These are phyloP conservation scores for Nothocercus julius DNA, from an alignment of 2,113 vertebrate species.

Conservation along the genomic window DNA sequence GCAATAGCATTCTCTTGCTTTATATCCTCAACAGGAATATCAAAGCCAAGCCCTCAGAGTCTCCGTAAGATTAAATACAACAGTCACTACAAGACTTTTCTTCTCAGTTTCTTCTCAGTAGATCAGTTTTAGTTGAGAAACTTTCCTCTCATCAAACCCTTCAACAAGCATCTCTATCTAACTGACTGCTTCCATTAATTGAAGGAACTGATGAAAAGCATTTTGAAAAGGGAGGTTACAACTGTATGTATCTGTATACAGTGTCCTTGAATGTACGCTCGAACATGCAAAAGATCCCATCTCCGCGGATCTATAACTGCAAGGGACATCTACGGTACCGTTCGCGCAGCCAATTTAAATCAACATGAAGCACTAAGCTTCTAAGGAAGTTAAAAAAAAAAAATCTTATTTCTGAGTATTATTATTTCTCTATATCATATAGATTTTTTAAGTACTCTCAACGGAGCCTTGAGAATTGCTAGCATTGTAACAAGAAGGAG, in stretches of 20 bases:
- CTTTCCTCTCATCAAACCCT: background rate
- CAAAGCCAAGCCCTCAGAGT: rapidly evolving
- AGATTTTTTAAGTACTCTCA: background rate
- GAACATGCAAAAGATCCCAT: background rate
- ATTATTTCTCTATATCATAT: background rate
- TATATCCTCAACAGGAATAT: rapidly evolving
- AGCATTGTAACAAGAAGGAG: background rate
- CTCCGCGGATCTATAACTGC: background rate
- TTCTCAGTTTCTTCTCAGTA: background rate
- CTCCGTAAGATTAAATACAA: background rate
- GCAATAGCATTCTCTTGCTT: background rate
- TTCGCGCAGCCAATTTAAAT: background rate
- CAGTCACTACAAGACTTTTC: rapidly evolving
- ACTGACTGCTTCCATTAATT: background rate
- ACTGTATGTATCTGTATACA: rapidly evolving
- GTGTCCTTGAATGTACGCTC: background rate
- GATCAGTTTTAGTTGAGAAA: background rate
- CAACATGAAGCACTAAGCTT: background rate
- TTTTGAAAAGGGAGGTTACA: background rate
- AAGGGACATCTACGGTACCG: background rate
- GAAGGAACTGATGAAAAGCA: background rate
- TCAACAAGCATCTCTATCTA: background rate
- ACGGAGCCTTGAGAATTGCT: background rate
- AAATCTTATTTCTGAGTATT: background rate
- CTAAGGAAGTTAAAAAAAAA: background rate